A percentile compares a stretch with the other conserved stretches of the same genome.
phyloP scores from a whole-genome alignment of 2,888 invertebrate species.

The Slavum lentiscoides region DNA sequence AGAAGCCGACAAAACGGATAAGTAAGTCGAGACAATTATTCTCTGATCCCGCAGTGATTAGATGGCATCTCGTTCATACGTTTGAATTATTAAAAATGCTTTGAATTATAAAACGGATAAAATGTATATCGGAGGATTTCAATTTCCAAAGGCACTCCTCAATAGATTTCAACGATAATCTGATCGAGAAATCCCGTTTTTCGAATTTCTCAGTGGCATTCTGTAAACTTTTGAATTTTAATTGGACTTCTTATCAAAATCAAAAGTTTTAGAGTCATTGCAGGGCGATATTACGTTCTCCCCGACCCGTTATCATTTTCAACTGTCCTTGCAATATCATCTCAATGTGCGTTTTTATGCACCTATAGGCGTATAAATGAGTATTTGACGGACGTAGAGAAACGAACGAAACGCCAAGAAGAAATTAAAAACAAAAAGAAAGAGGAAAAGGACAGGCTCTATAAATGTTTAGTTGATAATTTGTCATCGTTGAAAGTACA shows the following conservation, averaged over 20 bases:
- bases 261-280: too few relatives aligned
- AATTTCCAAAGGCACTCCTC: too few relatives aligned
- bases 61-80: too few relatives aligned
- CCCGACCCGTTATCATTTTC: neutral
- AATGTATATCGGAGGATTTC: too few relatives aligned
- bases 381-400: neutral
- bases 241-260: too few relatives aligned
- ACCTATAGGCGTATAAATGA: slow-evolving; percentile 8
- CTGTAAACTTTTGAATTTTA: too few relatives aligned
- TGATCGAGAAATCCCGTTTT: too few relatives aligned
- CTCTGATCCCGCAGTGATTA: neutral
- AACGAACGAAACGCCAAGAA: neutral
- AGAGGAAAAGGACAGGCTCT: neutral
- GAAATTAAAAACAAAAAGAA: slow-evolving; percentile 4
- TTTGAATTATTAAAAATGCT: too few relatives aligned
- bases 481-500: neutral
- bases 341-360: neutral
- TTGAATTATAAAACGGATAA: too few relatives aligned
- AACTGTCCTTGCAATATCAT: neutral
- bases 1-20: neutral
- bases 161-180: too few relatives aligned
- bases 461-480: slow-evolving; percentile 1
- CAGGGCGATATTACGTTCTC: too few relatives aligned
- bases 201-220: too few relatives aligned
- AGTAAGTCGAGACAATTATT: neutral